Evolutionary conservation across 2,888 invertebrate species (phyloP).

Genomic region (Caenorhabditis zanzibari): DNA sequence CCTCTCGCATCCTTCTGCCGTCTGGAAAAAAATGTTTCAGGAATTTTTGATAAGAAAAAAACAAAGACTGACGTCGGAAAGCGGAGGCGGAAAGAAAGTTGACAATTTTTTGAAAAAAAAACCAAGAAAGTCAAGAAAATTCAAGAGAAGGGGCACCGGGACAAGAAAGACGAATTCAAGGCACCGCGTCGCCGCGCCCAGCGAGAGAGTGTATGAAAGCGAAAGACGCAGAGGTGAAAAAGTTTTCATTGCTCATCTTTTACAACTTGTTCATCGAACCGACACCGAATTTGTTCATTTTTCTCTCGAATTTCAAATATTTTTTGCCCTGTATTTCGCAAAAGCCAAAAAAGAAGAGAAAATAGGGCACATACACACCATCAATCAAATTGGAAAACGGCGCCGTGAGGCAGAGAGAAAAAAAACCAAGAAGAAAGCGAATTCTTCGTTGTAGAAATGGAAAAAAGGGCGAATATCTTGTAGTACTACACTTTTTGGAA

Average conservation of each 20-base stretch:
- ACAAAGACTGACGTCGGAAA: neutral
- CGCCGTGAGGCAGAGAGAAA: neutral
- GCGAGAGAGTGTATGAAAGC: slow-evolving; percentile 1
- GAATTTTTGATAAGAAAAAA: neutral
- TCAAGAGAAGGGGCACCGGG: slow-evolving; percentile 2
- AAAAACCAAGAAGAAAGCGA: slow-evolving; percentile 1
- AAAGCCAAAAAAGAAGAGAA: neutral
- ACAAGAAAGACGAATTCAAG: slow-evolving; percentile 26
- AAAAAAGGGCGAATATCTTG: slow-evolving; percentile 45
- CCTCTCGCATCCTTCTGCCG: slow-evolving; percentile 63
- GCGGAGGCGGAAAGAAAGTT: neutral
- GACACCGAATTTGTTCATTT: slow-evolving; percentile 48
- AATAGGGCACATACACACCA: slow-evolving; percentile 11
- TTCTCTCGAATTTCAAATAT: slow-evolving; percentile 4
- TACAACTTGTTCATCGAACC: slow-evolving; percentile 31
- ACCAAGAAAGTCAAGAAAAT: neutral
- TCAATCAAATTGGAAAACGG: slow-evolving; percentile 53
- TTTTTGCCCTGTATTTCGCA: neutral
- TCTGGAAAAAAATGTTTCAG: slow-evolving; percentile 19
- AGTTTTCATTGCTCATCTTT: neutral
- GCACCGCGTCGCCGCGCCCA: slow-evolving; percentile 33
- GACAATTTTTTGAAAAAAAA: neutral
- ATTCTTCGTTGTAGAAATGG: neutral
- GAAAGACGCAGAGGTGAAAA: slow-evolving; percentile 33
- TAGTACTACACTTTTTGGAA: slow-evolving; percentile 28